These are phyloP conservation scores for Prionace glauca DNA, from an alignment of 2,797 vertebrate genomes.

Conservation along the genomic window DNA sequence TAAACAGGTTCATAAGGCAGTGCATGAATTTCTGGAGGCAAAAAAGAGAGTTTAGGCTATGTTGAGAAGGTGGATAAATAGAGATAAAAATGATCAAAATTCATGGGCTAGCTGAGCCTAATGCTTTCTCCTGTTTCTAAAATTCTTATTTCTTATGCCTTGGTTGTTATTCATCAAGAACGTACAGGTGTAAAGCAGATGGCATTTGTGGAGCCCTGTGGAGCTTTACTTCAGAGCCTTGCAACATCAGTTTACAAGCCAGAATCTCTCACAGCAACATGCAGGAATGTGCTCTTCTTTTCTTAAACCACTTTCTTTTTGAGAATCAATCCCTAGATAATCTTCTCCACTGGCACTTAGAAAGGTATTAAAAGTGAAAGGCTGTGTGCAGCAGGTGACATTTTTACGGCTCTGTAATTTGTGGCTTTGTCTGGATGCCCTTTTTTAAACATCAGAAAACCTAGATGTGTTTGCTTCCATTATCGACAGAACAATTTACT, in stretches of 20 bases:
- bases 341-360: slow-evolving; percentile 5
- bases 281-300: background rate
- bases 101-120: background rate
- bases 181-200: background rate
- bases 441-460: slow-evolving; percentile 34
- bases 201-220: background rate
- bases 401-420: slow-evolving; percentile 36
- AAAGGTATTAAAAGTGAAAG: slow-evolving; percentile 30
- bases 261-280: background rate
- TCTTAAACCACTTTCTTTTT: background rate
- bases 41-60: background rate
- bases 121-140: background rate
- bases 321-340: slow-evolving; percentile 29
- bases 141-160: background rate
- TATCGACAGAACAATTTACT: slow-evolving; percentile 43
- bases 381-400: slow-evolving; percentile 25
- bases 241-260: background rate
- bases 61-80: background rate
- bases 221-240: slow-evolving; percentile 14
- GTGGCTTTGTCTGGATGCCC: slow-evolving; percentile 38
- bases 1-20: background rate
- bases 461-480: slow-evolving; percentile 42
- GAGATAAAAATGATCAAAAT: background rate
- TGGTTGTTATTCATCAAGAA: background rate
- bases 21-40: background rate